Base-by-base conservation (phyloP, 2,113 vertebrate genomes). In the Reinhardtius hippoglossoides region DNA sequence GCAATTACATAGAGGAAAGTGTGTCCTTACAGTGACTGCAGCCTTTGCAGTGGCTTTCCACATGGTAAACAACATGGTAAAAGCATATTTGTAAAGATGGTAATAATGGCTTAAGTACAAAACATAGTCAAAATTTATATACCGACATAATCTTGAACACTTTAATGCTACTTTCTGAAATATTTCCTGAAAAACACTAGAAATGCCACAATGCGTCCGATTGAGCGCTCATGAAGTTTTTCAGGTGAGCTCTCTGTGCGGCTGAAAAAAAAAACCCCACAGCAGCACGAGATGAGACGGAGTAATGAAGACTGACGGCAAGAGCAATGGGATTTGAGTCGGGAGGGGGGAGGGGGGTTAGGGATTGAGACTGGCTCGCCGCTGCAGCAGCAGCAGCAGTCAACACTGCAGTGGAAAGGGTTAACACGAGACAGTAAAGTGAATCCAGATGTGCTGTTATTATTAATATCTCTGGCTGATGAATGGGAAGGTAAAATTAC, bases 401-500 rank as follows among this genome's bases (percentile, higher is more conserved):
- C 65, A 57, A 82, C 0, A 57, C 72, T 67, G 82, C 73, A 66
- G 68, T 0, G 67, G 81, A 82, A 95, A 95, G 95, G 95, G 95
- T 96, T 96, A 95, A 96, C 92, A 87, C 64, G 80, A 96, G 96
- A 97, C 96, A 97, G 95, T 92, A 96, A 97, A 98, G 96, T 97
- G 96, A 95, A 95, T 97, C 97, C 97, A 97, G 96, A 97, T 97
- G 96, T 96, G 94, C 94, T 94, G 95, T 96, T 96, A 97, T 96
- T 96, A 96, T 96, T 97, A 96, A 95, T 97, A 96, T 97, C 95
- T 95, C 93, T 93, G 95, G 92, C 96, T 96, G 96, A 97, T 97
- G 96, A 97, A 97, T 96, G 95, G 95, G 95, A 96, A 97, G 96
- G 96, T 97, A 96, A 96, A 96, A 97, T 96, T 96, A 95, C 96